These are phyloP conservation scores for Hypercompe scribonia DNA, from an alignment of 2,888 invertebrate species.

Conservation along the genomic window DNA sequence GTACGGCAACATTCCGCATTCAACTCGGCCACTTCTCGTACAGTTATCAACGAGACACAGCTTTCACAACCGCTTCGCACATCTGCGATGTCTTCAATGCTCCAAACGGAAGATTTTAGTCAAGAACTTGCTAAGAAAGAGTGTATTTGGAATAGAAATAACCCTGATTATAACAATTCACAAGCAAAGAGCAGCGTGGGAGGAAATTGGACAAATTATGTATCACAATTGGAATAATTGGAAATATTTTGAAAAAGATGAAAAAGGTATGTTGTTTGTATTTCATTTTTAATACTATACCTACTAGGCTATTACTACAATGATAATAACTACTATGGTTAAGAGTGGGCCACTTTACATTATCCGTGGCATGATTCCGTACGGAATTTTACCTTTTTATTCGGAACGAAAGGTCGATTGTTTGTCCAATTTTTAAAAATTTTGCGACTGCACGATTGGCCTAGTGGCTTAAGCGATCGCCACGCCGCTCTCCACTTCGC, in stretches of 20 bases:
- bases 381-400: not conserved
- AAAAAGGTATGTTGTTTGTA: constrained; percentile 24
- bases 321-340: too few relatives aligned
- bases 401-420: too few relatives aligned
- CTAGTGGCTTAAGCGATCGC: too few relatives aligned
- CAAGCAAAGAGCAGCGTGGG: constrained; percentile 24
- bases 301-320: too few relatives aligned
- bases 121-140: constrained; percentile 26
- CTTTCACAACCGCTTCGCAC: not conserved
- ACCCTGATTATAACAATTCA: constrained; percentile 12
- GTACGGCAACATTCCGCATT: constrained; percentile 39
- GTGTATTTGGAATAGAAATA: constrained; percentile 28
- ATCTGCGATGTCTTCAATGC: constrained; percentile 24
- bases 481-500: too few relatives aligned
- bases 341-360: too few relatives aligned
- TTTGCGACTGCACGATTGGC: too few relatives aligned
- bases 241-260: constrained; percentile 1
- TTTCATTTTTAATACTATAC: not conserved
- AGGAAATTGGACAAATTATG: constrained; percentile 27
- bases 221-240: constrained; percentile 14
- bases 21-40: constrained; percentile 6
- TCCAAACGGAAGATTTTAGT: constrained; percentile 34
- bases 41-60: not conserved
- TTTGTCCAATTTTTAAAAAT: too few relatives aligned
- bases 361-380: not conserved